phyloP scores from a whole-genome alignment of 2,888 invertebrate species.

The Schizaphis graminum region DNA sequence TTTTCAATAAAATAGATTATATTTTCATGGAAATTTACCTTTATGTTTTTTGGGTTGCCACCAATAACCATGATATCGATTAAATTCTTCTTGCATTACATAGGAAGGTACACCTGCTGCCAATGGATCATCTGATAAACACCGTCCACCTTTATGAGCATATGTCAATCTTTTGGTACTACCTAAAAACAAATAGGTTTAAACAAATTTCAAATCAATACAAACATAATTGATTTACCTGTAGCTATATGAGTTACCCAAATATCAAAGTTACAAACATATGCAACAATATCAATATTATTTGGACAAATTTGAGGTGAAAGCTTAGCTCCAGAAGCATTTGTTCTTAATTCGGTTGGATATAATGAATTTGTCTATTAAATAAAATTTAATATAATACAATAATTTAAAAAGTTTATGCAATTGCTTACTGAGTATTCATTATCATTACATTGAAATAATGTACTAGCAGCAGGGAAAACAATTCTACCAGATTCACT shows the following conservation, averaged over 20 bases:
- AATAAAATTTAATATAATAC: constrained; percentile 26
- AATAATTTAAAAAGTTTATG: background rate
- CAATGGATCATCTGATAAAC: constrained; percentile 84
- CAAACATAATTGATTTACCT: constrained; percentile 68
- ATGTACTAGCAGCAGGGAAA: constrained; percentile 89
- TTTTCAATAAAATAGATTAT: background rate
- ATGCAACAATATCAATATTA: constrained; percentile 86
- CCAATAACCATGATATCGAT: constrained; percentile 96
- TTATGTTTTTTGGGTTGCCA: constrained; percentile 78
- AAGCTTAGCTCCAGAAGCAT: constrained; percentile 79
- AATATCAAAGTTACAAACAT: constrained; percentile 90
- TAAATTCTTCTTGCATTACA: constrained; percentile 98
- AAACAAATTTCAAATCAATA: background rate
- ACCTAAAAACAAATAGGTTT: constrained; percentile 72
- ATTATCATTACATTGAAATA: constrained; percentile 87
- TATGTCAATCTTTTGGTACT: constrained; percentile 81
- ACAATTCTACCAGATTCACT: constrained; percentile 85
- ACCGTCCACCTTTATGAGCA: constrained; percentile 78
- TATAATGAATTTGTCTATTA: constrained; percentile 76
- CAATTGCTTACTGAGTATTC: constrained; percentile 76
- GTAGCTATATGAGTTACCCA: constrained; percentile 83
- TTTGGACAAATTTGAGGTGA: constrained; percentile 88
- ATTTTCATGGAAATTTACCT: constrained; percentile 22
- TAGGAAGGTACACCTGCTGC: constrained; percentile 97
- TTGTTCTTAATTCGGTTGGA: constrained; percentile 79